Evolutionary conservation across 2,113 vertebrate species (phyloP).

Genomic region (Ceyx melanurus): DNA sequence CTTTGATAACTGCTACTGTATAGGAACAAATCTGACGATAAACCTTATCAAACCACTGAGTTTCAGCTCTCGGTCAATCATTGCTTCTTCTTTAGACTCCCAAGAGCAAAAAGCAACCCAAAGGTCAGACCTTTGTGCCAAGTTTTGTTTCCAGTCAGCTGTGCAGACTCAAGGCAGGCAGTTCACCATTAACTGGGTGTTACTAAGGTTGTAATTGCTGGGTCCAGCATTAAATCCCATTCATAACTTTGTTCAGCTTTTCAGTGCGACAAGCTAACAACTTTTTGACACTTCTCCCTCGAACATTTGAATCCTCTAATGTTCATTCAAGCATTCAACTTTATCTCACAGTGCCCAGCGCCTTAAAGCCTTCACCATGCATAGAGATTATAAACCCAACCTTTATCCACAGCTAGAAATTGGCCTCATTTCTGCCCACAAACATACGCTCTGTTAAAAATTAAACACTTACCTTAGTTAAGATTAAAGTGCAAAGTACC

Average conservation of each 20-base stretch:
- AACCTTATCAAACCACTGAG: neutral
- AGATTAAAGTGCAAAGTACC: neutral
- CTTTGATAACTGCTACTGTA: neutral
- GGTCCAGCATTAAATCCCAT: neutral
- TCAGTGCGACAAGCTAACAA: neutral
- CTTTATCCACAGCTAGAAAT: conserved; percentile 39
- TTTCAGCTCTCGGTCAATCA: neutral
- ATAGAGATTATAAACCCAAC: neutral
- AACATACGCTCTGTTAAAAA: neutral
- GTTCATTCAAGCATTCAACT: neutral
- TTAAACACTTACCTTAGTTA: neutral
- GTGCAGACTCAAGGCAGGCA: neutral
- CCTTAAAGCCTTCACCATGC: neutral
- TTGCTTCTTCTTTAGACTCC: neutral
- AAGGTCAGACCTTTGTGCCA: neutral
- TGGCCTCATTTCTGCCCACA: neutral
- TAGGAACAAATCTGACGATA: neutral
- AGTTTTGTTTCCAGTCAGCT: neutral
- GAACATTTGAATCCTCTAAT: neutral
- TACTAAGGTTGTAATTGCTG: neutral
- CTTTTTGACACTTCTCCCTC: neutral
- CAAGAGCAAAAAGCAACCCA: neutral
- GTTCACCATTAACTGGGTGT: neutral
- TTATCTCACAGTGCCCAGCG: neutral
- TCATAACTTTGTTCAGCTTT: neutral